Conservation (phyloP, 2,888 invertebrate genomes). For the Athalia cordata region DNA sequence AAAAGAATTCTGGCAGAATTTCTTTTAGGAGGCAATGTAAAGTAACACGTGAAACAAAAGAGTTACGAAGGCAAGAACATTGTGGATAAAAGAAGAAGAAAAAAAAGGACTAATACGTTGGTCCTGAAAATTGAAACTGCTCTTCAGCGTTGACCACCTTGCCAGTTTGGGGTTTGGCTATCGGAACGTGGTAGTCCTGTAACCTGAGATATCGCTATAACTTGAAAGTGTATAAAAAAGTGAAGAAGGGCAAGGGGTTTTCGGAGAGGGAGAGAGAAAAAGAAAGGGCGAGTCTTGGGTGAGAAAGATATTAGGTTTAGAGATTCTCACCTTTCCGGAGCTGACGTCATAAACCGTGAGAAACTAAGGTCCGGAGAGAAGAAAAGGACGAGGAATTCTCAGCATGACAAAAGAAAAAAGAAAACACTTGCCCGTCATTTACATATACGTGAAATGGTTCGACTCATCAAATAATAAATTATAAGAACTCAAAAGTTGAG, state of each 20-base stretch:
- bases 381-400: neutral
- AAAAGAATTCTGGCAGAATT: too few relatives aligned
- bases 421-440: neutral
- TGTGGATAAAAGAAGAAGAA: too few relatives aligned
- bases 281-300: neutral
- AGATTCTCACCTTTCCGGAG: constrained; percentile 25
- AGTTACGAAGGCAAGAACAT: neutral
- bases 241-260: neutral
- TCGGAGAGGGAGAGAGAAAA: neutral
- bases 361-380: neutral
- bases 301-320: constrained; percentile 38
- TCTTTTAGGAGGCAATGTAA: neutral
- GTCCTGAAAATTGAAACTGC: neutral
- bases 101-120: too few relatives aligned
- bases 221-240: neutral
- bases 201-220: constrained; percentile 24
- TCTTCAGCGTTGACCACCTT: constrained; percentile 20
- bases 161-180: neutral
- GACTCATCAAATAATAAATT: neutral
- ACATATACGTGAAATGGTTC: neutral
- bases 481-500: too few relatives aligned
- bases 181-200: constrained; percentile 12
- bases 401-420: neutral
- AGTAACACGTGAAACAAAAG: neutral
- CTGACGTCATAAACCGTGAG: constrained; percentile 36